Evolutionary conservation across 2,888 invertebrate species (phyloP).

Genomic region (Anorthoa munda): DNA sequence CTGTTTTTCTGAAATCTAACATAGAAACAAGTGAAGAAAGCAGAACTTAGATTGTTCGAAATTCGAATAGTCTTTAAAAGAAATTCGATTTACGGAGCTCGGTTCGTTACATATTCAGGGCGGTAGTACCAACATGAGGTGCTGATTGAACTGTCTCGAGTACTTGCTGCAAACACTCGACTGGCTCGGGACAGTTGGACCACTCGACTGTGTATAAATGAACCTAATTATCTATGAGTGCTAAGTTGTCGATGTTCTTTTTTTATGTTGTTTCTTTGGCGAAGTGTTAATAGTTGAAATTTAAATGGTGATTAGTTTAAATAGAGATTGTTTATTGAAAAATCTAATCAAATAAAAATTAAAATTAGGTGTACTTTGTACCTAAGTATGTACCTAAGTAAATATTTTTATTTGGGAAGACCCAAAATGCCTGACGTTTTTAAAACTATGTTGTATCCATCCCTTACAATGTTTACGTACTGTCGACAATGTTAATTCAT

Average conservation of each 20-base stretch:
- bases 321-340: neutral
- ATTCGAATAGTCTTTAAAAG: slow-evolving; percentile 53
- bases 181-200: slow-evolving; percentile 37
- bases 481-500: too few species aligned
- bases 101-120: slow-evolving; percentile 74
- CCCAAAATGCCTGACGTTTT: too few species aligned
- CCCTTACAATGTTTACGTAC: too few species aligned
- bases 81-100: slow-evolving; percentile 67
- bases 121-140: slow-evolving; percentile 67
- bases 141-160: slow-evolving; percentile 72
- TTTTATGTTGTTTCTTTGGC: slow-evolving; percentile 12
- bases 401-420: too few species aligned
- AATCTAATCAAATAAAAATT: too few species aligned
- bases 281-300: neutral
- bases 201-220: slow-evolving; percentile 51
- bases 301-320: neutral
- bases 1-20: slow-evolving; percentile 40
- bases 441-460: too few species aligned
- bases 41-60: slow-evolving; percentile 33
- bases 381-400: too few species aligned
- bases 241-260: slow-evolving; percentile 24
- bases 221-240: slow-evolving; percentile 51
- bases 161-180: slow-evolving; percentile 64
- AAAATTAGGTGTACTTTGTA: too few species aligned
- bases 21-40: slow-evolving; percentile 36